These are phyloP conservation scores for Phrynosoma platyrhinos DNA, from an alignment of 2,113 vertebrate genomes.

Conservation along the genomic window DNA sequence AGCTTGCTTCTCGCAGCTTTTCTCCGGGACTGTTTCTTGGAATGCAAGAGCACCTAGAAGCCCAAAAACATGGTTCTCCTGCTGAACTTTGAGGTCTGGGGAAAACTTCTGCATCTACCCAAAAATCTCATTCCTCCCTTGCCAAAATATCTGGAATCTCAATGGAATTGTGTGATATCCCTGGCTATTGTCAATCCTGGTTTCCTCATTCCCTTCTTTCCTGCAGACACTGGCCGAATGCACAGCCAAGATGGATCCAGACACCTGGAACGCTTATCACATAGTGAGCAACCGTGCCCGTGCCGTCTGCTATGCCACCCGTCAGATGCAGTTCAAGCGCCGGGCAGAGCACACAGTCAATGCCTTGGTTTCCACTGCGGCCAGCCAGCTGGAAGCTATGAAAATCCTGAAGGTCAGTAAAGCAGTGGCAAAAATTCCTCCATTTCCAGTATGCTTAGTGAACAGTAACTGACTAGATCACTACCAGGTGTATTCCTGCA, in stretches of 20 bases:
- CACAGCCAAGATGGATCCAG: slow-evolving; percentile 81
- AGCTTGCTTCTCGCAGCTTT: too few relatives aligned
- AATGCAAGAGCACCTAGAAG: too few relatives aligned
- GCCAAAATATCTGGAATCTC: neutral
- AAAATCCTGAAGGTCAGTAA: slow-evolving; percentile 79
- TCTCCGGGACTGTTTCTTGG: too few relatives aligned
- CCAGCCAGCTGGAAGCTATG: slow-evolving; percentile 82
- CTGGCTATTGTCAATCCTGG: too few relatives aligned
- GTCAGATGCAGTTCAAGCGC: slow-evolving; percentile 83
- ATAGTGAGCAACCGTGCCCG: slow-evolving; percentile 86
- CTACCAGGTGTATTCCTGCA: too few relatives aligned
- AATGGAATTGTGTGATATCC: neutral
- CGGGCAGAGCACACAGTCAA: slow-evolving; percentile 82
- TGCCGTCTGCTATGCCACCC: slow-evolving; percentile 82
- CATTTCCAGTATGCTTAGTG: too few relatives aligned
- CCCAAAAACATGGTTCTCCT: too few relatives aligned
- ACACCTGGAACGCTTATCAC: slow-evolving; percentile 87
- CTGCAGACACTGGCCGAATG: slow-evolving; percentile 80
- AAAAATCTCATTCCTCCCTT: too few relatives aligned
- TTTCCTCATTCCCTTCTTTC: neutral
- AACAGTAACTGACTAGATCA: too few relatives aligned
- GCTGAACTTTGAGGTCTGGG: neutral
- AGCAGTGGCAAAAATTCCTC: too few relatives aligned
- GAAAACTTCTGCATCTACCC: neutral
- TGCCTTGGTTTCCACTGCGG: slow-evolving; percentile 80